These are phyloP conservation scores for Pyxicephalus adspersus DNA, from an alignment of 2,113 vertebrate genomes.

Conservation along the genomic window DNA sequence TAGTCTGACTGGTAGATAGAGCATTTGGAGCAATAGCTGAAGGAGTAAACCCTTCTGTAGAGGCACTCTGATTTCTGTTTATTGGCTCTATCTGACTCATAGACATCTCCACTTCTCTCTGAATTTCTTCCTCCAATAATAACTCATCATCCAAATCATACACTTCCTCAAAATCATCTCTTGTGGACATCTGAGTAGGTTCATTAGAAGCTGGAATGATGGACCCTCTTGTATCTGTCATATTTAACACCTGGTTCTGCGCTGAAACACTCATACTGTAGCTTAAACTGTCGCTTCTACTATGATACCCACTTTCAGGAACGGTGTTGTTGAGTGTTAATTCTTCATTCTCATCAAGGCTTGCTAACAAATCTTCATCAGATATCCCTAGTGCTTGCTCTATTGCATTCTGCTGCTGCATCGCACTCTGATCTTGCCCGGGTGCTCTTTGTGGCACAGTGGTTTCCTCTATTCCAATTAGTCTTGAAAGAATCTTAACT, in stretches of 20 bases:
- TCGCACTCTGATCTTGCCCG: conserved; percentile 51
- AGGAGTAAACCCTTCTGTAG: conserved; percentile 51
- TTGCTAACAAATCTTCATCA: conserved; percentile 87
- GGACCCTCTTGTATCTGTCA: conserved; percentile 1
- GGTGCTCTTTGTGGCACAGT: conserved; percentile 58
- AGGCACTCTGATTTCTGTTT: conserved; percentile 54
- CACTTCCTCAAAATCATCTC: conserved; percentile 80
- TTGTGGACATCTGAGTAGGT: not conserved
- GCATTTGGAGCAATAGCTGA: conserved; percentile 23
- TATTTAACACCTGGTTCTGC: not conserved
- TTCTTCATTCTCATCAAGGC: conserved; percentile 76
- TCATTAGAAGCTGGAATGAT: not conserved
- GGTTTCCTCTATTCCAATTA: conserved; percentile 77
- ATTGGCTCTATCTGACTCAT: conserved; percentile 44
- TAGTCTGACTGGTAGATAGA: conserved; percentile 55
- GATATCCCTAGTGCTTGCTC: conserved; percentile 72
- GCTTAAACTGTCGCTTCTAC: conserved; percentile 64
- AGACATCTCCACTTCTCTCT: conserved; percentile 64
- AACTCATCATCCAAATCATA: conserved; percentile 75
- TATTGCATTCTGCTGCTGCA: conserved; percentile 59
- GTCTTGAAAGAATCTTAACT: conserved; percentile 80
- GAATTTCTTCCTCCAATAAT: conserved; percentile 70
- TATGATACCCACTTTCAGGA: conserved; percentile 77
- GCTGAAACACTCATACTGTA: not conserved
- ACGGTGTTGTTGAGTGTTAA: conserved; percentile 58